Base-by-base conservation (phyloP, 2,888 invertebrate genomes). In the Amitus sp. region DNA sequence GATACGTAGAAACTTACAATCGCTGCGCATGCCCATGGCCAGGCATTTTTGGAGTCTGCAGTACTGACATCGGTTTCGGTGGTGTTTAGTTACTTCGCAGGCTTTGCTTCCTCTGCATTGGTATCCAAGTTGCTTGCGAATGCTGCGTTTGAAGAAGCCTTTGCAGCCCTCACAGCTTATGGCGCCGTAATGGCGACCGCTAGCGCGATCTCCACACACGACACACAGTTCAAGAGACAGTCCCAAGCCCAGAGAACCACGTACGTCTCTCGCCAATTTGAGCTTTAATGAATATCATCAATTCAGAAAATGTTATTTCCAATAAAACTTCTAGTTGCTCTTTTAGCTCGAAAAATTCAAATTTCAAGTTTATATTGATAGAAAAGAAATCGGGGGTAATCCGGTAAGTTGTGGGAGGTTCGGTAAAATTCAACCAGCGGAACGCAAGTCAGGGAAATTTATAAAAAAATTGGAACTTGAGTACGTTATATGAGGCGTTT, bases 61-160 rank as follows among this genome's bases (percentile, higher is more conserved):
- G 86, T 96, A 98, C 86, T 98, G 98, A 84, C 98, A 98, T 56
- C 98, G 89, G 86, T 98, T 98, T 63, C 98, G 89, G 82, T 98
- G 98, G 79, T 98, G 96, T 84, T 99, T 99, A 54, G 96, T 98
- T 67, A 98, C 97, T 83, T 97, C 96, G 79, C 98, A 98, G 84
- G 95, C 95, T 87, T 96, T 96, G 73, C 89, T 91, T 54, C 98
- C 97, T 2, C 98, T 88, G 79, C 98, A 98, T 70, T 96, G 95
- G 84, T 99, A 98, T 43, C 97, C 98, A 49, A 97, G 86, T 83
- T 97, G 95, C 84, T 98, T 98, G 54, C 98, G 89, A 73, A 98
- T 98, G 17, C 96, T 96, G 1, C 98, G 87, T 83, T 98, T 98
- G 84, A 98, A 98, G 85, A 98, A 98, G 0, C 97, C 97, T 83